Conservation (phyloP, 64 coral and sea anemone genomes). For the Montipora foliosa region DNA sequence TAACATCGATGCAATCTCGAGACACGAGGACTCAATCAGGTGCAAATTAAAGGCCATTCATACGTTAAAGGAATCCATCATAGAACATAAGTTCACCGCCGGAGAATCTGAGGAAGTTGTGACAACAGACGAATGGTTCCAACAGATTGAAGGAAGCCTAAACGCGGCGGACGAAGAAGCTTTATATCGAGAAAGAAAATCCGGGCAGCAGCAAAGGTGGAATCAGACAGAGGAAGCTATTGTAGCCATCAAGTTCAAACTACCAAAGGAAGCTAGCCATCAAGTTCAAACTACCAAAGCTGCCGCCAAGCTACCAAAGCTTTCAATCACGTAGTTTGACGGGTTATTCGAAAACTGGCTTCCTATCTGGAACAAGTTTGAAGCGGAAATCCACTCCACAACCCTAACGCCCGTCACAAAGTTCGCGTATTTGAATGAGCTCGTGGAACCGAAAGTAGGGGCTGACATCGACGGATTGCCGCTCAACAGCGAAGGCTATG, state of each 20-base stretch:
- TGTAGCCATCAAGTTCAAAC: too few species aligned
- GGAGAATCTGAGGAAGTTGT: too few species aligned
- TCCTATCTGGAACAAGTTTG: background rate
- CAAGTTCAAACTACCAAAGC: background rate
- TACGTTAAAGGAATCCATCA: constrained; percentile 7
- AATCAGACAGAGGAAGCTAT: background rate
- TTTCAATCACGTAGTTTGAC: background rate
- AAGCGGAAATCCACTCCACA: constrained; percentile 7
- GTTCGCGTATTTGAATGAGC: constrained; percentile 10
- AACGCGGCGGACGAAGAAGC: too few species aligned
- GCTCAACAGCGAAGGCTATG: too few species aligned
- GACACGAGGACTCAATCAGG: background rate
- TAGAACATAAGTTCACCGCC: background rate
- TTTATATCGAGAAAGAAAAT: too few species aligned
- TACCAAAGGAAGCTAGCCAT: background rate
- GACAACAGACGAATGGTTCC: too few species aligned
- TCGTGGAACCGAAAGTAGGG: constrained; percentile 11
- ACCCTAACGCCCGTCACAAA: background rate
- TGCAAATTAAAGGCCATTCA: background rate
- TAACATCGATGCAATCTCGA: background rate
- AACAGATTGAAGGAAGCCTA: too few species aligned
- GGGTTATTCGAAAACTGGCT: background rate
- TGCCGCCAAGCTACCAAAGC: background rate
- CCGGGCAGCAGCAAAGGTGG: background rate
- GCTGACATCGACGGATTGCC: too few species aligned